Evolutionary conservation across 2,888 invertebrate genomes (phyloP), one percentile per base, ranked within the genome.

Genomic region (Pristionchus arcanus): DNA sequence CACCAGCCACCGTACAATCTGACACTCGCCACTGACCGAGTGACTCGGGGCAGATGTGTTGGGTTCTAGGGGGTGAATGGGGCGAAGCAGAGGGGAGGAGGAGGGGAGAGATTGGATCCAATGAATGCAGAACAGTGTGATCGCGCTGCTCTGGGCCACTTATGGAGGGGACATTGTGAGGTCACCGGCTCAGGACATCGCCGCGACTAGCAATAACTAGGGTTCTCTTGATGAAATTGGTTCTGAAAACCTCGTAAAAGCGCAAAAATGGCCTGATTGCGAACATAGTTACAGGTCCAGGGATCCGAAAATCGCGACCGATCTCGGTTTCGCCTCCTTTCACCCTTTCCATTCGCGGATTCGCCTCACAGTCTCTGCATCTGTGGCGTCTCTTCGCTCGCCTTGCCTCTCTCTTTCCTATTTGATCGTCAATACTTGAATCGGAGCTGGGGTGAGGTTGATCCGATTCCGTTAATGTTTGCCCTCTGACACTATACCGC

Each of bases 381-480:
- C 74, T 74, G 37, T 37, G 31, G 16, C 34, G 21, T 74, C 74
- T 74, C 74, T 74, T 37, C 74, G 21, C 0, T 37, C 25, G 21
- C 9, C 3, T 28, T 68, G n/a, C 74, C 37, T 21, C 63, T 74
- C 74, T 71, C 71, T 71, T 21, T 21, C 25, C 37, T 74, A 37
- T 74, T 74, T 74, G 74, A 74, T 74, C 81, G 42, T 81, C 81
- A 28, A 81, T 53, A 81, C 49, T 81, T 81, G 81, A 81, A 81
- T 81, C 81, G 81, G 71, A 71, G 71, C 31, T n/a, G 71, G 16
- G n/a, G 68, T 15, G 81, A 13, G 81, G 19, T 11, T 74, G 74
- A 74, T 74, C 74, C n/a, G 53, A 13, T 19, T 28, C 49, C 81
- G 49, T 74, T 37, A 81, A 19, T 81, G 81, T 81, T 81, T 81